phyloP scores from a whole-genome alignment of 2,113 vertebrate species.

The Strix aluco region DNA sequence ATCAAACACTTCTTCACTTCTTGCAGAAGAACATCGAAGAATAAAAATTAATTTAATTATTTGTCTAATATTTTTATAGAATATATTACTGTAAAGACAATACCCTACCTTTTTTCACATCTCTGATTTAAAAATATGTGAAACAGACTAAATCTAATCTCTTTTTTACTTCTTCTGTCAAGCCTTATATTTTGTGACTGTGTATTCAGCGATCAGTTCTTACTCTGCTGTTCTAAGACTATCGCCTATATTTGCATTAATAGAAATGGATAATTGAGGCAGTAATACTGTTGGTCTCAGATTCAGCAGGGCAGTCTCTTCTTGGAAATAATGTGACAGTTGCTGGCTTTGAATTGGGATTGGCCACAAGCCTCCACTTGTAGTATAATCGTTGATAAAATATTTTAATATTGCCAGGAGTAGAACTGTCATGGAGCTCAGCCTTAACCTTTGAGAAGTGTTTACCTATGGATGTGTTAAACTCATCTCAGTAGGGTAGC shows the following conservation, averaged over 20 bases:
- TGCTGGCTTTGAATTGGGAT: constrained; percentile 47
- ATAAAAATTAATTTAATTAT: background rate
- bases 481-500: constrained; percentile 27
- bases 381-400: constrained; percentile 60
- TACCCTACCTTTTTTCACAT: background rate
- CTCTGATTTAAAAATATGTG: background rate
- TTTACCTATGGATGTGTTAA: constrained; percentile 64
- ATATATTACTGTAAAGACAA: background rate
- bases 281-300: background rate
- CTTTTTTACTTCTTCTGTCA: constrained; percentile 20
- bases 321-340: constrained; percentile 34
- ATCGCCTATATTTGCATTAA: constrained; percentile 59
- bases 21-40: background rate
- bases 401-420: constrained; percentile 53
- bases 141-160: constrained; percentile 6
- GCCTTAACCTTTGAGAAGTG: constrained; percentile 63
- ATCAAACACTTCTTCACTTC: background rate
- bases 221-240: constrained; percentile 42
- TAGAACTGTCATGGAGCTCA: constrained; percentile 36
- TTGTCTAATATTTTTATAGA: background rate
- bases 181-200: constrained; percentile 37
- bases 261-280: constrained; percentile 60
- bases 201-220: constrained; percentile 52
- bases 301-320: constrained; percentile 47
- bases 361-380: constrained; percentile 58